Evolutionary conservation across 1,140 invertebrate genomes (phyloP).

Genomic region (Atta colombica): DNA sequence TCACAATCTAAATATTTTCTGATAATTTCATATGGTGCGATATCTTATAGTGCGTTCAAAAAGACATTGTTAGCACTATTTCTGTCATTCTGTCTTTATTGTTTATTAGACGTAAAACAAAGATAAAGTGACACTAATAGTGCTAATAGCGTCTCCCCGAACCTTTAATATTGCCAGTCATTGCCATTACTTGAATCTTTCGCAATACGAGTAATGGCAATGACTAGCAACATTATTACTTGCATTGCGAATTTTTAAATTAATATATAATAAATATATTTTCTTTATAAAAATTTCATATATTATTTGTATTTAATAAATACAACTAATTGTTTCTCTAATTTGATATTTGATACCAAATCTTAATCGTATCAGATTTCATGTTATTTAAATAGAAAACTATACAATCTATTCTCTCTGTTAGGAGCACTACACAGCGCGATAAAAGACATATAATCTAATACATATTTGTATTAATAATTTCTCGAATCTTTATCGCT

Average conservation of each 20-base stretch:
- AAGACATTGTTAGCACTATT: no score
- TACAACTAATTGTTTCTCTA: not conserved
- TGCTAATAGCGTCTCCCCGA: no score
- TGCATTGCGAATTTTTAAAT: not conserved
- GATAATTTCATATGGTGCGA: not conserved
- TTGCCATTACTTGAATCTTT: not conserved
- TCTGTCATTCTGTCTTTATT: no score
- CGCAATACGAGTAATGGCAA: no score
- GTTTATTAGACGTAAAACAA: no score
- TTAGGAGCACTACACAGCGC: not conserved
- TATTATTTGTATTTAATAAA: slow-evolving; percentile 28
- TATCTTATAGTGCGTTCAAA: not conserved
- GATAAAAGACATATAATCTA: not conserved
- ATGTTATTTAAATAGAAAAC: not conserved
- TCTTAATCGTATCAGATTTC: not conserved
- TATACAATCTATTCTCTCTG: not conserved
- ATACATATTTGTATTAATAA: not conserved
- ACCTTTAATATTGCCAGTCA: not conserved
- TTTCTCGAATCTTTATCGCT: not conserved
- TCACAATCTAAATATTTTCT: not conserved
- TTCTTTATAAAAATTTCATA: not conserved
- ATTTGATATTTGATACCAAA: not conserved
- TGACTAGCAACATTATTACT: no score
- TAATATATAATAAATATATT: not conserved
- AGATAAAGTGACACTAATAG: no score